Evolutionary conservation across 2,888 invertebrate species (phyloP).

Genomic region (Patella depressa): DNA sequence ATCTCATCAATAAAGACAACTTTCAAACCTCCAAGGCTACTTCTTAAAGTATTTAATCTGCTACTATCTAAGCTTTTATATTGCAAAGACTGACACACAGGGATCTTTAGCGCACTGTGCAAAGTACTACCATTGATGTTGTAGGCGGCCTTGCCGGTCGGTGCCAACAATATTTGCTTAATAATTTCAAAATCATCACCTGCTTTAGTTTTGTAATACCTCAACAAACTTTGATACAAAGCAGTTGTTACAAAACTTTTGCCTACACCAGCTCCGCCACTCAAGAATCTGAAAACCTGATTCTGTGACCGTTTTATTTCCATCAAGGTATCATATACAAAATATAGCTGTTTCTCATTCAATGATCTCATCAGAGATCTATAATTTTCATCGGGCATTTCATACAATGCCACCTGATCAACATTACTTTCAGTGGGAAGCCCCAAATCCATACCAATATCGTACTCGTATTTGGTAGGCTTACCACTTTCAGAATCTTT

Average conservation of each 20-base stretch:
- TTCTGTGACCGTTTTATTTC: no score
- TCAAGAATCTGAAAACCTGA: no score
- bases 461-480: conserved; percentile 31
- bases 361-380: no score
- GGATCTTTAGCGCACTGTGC: conserved; percentile 26
- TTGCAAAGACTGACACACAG: conserved; percentile 22
- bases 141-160: conserved; percentile 44
- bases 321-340: no score
- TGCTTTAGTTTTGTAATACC: conserved; percentile 30
- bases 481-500: conserved; percentile 5
- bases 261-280: no score
- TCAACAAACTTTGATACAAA: no score
- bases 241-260: no score
- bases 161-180: conserved; percentile 30
- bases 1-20: conserved; percentile 43
- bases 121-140: conserved; percentile 31
- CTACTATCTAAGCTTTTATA: conserved; percentile 22
- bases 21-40: conserved; percentile 20
- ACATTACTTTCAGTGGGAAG: conserved; percentile 23
- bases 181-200: conserved; percentile 29
- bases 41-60: conserved; percentile 17
- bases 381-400: no score
- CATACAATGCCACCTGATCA: conserved; percentile 2
- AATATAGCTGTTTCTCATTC: no score
- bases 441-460: conserved; percentile 38